phyloP scores from a whole-genome alignment of 1,140 invertebrate species.

The Melipona quadrifasciata region DNA sequence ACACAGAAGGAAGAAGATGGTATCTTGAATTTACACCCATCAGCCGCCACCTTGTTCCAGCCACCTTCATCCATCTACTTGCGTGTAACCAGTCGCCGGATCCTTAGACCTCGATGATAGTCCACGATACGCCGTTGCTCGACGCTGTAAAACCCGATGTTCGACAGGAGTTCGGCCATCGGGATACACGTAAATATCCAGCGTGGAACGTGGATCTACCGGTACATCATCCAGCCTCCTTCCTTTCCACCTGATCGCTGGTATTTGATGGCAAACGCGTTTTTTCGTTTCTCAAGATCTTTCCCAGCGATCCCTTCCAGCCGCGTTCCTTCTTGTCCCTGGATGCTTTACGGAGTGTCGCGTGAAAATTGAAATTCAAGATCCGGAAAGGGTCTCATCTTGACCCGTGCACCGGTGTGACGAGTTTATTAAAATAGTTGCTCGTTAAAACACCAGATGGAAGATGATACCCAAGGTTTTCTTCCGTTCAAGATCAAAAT shows the following conservation, averaged over 20 bases:
- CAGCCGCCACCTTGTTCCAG: slow-evolving; percentile 68
- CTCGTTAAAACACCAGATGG: background rate
- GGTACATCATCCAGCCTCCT: slow-evolving; percentile 37
- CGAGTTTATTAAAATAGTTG: slow-evolving; percentile 61
- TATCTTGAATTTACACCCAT: slow-evolving; percentile 75
- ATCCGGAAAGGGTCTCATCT: background rate
- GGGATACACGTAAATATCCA: slow-evolving; percentile 64
- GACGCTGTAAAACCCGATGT: slow-evolving; percentile 62
- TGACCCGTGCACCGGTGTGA: slow-evolving; percentile 41
- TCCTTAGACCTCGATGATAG: slow-evolving; percentile 39
- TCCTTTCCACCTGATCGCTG: slow-evolving; percentile 45
- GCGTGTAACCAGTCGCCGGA: slow-evolving; percentile 59
- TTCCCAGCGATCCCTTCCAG: slow-evolving; percentile 31
- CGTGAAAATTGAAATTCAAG: slow-evolving; percentile 57
- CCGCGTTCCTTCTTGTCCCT: background rate
- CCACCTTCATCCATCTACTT: slow-evolving; percentile 72
- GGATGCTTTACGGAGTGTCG: slow-evolving; percentile 40
- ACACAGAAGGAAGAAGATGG: slow-evolving; percentile 56
- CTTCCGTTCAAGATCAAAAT: background rate
- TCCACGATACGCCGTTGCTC: slow-evolving; percentile 51
- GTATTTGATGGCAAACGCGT: slow-evolving; percentile 46
- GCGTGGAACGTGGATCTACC: slow-evolving; percentile 54
- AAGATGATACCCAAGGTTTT: background rate
- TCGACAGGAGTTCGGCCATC: slow-evolving; percentile 60
- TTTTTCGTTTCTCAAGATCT: slow-evolving; percentile 49